Evolutionary conservation across 2,113 vertebrate species (phyloP).

Genomic region (Myrmecobius fasciatus): DNA sequence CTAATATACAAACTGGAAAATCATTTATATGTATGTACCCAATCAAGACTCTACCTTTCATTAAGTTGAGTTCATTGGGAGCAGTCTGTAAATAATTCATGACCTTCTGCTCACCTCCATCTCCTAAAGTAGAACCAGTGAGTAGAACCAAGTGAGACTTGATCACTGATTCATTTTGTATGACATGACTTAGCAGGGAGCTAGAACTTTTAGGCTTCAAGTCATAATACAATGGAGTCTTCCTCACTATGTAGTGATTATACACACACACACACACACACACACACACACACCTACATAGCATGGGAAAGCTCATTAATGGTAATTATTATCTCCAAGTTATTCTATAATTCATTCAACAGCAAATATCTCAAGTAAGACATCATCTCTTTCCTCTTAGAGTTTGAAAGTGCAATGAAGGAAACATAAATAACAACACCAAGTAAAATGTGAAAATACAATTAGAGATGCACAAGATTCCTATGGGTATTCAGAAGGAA

Average conservation of each 20-base stretch:
- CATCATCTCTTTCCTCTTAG: neutral
- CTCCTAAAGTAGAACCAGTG: no score
- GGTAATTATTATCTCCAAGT: neutral
- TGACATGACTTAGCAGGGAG: neutral
- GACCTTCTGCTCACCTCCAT: neutral
- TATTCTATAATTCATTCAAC: neutral
- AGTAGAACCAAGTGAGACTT: no score
- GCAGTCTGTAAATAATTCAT: neutral
- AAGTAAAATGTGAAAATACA: neutral
- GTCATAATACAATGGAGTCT: neutral
- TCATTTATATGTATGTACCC: neutral
- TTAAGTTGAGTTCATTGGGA: neutral
- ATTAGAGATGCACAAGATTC: neutral
- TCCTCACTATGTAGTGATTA: neutral
- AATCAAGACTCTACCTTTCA: neutral
- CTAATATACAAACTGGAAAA: neutral
- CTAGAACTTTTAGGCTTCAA: neutral
- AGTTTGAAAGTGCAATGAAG: neutral
- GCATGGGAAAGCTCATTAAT: neutral
- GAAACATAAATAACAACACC: neutral
- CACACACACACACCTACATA: neutral
- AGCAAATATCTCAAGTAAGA: neutral
- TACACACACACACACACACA: no score
- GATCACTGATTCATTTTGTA: neutral
- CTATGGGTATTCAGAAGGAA: neutral